A percentile compares a stretch with the other conserved stretches of the same genome.
Conservation (phyloP, 2,888 invertebrate species). For the Allophyes oxyacanthae region DNA sequence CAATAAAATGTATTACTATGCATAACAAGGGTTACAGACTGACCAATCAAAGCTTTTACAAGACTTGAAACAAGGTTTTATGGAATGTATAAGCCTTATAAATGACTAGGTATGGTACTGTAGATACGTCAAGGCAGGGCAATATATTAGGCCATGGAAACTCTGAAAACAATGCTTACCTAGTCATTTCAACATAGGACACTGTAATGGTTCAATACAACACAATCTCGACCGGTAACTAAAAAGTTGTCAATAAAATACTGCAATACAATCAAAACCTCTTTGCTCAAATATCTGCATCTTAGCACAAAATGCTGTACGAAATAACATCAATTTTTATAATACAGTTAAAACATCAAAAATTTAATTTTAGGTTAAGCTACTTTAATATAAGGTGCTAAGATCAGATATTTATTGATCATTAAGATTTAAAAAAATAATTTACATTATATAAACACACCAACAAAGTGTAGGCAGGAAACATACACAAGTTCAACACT, state of each 20-base stretch:
- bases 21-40: conserved; percentile 61
- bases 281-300: conserved; percentile 65
- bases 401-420: conserved; percentile 73
- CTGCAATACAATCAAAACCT: conserved; percentile 79
- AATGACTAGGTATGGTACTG: conserved; percentile 78
- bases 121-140: conserved; percentile 40
- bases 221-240: conserved; percentile 73
- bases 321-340: conserved; percentile 48
- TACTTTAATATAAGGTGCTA: conserved; percentile 67
- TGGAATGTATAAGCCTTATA: conserved; percentile 87
- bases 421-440: conserved; percentile 62
- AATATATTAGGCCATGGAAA: conserved; percentile 50
- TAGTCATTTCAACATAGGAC: conserved; percentile 76
- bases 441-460: conserved; percentile 64
- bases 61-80: conserved; percentile 78
- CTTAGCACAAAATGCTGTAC: conserved; percentile 74
- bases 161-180: conserved; percentile 69
- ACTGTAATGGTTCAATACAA: conserved; percentile 72
- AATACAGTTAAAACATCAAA: conserved; percentile 52
- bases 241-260: conserved; percentile 78
- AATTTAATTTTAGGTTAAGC: conserved; percentile 52
- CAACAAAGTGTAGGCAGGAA: conserved; percentile 64
- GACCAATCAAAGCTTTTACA: conserved; percentile 80
- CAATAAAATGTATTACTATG: conserved; percentile 61
- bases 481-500: conserved; percentile 75